Conservation (phyloP, 2,113 vertebrate species). For the Donacobius atricapilla region DNA sequence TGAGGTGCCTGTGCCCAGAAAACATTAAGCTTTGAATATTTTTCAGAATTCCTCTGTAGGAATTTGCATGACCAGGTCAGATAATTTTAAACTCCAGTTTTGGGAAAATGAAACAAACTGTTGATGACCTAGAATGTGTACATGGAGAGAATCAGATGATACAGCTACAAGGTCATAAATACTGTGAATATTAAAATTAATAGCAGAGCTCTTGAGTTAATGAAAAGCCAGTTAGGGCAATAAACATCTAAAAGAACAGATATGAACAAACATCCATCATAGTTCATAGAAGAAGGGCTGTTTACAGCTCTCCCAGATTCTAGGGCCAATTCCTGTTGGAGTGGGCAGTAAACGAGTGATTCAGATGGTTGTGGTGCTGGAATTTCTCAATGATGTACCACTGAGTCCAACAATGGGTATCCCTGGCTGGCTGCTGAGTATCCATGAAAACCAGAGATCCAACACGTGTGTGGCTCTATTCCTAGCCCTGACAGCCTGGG, state of each 20-base stretch:
- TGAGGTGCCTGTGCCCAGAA: background rate
- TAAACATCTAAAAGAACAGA: conserved; percentile 1
- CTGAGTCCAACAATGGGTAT: background rate
- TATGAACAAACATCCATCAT: background rate
- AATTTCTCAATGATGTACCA: background rate
- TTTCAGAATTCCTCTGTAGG: background rate
- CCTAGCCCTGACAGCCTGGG: background rate
- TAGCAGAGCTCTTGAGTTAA: conserved; percentile 34
- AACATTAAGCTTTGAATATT: background rate
- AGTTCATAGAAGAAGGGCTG: background rate
- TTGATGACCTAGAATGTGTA: background rate
- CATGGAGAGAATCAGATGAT: background rate
- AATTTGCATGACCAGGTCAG: background rate
- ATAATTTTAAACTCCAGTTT: background rate
- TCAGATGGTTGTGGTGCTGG: background rate
- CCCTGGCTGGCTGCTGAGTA: background rate
- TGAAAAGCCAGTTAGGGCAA: conserved; percentile 54
- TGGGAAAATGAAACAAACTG: background rate
- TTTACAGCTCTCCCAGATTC: background rate
- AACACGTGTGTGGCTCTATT: fast-evolving
- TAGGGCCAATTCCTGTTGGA: background rate
- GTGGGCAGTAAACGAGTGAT: background rate
- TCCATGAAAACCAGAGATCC: background rate
- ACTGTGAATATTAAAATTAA: conserved; percentile 35
- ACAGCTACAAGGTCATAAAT: conserved; percentile 15